Conservation (phyloP, 1,140 invertebrate species). For the Zelostemma sp. region DNA sequence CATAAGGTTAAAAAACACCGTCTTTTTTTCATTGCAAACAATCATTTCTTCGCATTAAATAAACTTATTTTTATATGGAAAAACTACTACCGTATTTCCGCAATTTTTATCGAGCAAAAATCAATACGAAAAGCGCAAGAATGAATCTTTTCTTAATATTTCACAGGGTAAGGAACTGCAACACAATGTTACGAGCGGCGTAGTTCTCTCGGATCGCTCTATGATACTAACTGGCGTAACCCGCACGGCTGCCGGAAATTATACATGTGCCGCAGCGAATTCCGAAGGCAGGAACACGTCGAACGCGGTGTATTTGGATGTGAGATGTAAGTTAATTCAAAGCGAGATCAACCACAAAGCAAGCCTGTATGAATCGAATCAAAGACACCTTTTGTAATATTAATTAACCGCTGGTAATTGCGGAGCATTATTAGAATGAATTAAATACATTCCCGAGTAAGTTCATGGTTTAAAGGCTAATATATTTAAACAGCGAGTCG, state of each 20-base stretch:
- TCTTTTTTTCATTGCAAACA: constrained; percentile 1
- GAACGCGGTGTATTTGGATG: constrained; percentile 70
- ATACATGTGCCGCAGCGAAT: constrained; percentile 73
- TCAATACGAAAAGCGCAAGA: constrained; percentile 5
- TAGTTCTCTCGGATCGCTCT: constrained; percentile 74
- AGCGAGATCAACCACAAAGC: neutral
- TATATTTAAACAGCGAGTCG: too few species aligned
- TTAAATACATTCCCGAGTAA: too few species aligned
- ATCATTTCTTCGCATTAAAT: neutral
- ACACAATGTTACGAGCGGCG: constrained; percentile 71
- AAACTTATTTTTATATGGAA: neutral
- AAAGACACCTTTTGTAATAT: neutral
- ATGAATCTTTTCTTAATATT: constrained; percentile 36
- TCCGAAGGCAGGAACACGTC: constrained; percentile 73
- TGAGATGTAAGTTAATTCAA: constrained; percentile 73
- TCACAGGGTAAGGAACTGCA: constrained; percentile 70
- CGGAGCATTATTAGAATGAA: too few species aligned
- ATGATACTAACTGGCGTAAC: constrained; percentile 74
- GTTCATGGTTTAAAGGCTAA: too few species aligned
- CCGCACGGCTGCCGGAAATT: constrained; percentile 71
- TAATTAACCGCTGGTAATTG: too few species aligned
- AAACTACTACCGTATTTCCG: too few species aligned
- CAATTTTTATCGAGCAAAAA: too few species aligned
- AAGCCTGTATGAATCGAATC: neutral
- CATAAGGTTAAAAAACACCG: constrained; percentile 70